Percentiles rank a stretch among this genome's conserved stretches.
Evolutionary conservation across 2,888 invertebrate species (phyloP).

Genomic region (Cetonia aurata): DNA sequence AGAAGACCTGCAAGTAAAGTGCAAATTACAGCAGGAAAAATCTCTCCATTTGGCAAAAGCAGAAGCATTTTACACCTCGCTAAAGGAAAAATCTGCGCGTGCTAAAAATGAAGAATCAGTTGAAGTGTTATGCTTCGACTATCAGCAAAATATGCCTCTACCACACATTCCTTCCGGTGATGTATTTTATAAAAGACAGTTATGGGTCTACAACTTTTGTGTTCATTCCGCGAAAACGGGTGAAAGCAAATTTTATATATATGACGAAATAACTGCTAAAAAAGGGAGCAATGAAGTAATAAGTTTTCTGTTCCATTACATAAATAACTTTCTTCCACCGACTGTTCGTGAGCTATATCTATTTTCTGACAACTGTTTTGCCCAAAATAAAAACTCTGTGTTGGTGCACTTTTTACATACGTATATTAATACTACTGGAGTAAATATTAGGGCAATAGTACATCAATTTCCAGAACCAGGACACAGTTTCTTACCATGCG

Average conservation of each 20-base stretch:
- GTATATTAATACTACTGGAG: constrained; percentile 36
- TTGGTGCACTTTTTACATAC: constrained; percentile 46
- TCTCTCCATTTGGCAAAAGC: constrained; percentile 15
- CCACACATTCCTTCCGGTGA: constrained; percentile 44
- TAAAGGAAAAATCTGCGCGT: background rate
- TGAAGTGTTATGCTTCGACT: constrained; percentile 52
- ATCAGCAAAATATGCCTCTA: constrained; percentile 50
- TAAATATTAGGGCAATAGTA: constrained; percentile 28
- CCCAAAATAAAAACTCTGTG: too few species aligned
- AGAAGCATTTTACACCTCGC: constrained; percentile 7
- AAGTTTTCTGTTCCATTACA: background rate
- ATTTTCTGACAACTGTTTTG: too few species aligned
- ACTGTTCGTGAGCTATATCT: too few species aligned
- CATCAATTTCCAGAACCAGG: constrained; percentile 40
- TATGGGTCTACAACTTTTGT: constrained; percentile 29
- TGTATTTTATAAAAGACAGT: constrained; percentile 51
- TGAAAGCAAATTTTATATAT: background rate
- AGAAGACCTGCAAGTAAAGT: too few species aligned
- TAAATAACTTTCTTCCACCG: constrained; percentile 20
- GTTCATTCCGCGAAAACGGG: constrained; percentile 45
- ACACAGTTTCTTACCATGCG: constrained; percentile 40
- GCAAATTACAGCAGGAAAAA: too few species aligned
- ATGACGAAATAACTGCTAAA: background rate
- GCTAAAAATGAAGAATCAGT: constrained; percentile 19
- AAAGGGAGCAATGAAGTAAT: constrained; percentile 10